Conservation (phyloP, 2,797 vertebrate genomes). For the Alectoris magna region DNA sequence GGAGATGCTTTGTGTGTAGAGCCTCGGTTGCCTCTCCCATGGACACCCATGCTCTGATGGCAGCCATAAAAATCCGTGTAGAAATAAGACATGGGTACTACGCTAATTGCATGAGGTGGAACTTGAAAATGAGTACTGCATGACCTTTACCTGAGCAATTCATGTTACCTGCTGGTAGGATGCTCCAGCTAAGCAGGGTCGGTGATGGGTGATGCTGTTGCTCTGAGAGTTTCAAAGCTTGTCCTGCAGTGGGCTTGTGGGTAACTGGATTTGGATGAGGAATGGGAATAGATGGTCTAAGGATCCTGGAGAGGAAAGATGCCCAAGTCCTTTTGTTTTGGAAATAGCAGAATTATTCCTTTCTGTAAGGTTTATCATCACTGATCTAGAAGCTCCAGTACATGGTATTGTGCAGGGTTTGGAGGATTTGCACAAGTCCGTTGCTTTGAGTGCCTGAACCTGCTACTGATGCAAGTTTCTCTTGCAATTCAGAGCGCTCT, state of each 20-base stretch:
- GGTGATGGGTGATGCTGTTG: not conserved
- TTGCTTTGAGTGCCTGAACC: not conserved
- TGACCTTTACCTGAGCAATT: not conserved
- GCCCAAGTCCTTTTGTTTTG: too few species aligned
- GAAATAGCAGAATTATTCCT: not conserved
- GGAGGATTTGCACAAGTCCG: accelerated
- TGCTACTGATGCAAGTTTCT: accelerated
- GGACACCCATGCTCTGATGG: not conserved
- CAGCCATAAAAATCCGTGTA: not conserved
- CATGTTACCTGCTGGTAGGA: too few species aligned
- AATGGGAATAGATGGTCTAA: not conserved
- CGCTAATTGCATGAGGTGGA: not conserved
- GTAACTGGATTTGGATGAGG: not conserved
- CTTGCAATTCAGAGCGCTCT: not conserved
- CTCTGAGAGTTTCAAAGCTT: not conserved
- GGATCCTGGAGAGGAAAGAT: not conserved
- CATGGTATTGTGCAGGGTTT: not conserved
- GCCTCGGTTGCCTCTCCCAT: not conserved
- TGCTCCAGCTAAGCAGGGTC: not conserved
- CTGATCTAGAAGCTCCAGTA: not conserved
- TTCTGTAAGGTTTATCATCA: not conserved
- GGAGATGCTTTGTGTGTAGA: not conserved
- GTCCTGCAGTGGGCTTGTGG: not conserved
- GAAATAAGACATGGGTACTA: not conserved
- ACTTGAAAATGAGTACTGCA: not conserved